Evolutionary conservation across 2,113 vertebrate genomes (phyloP).

Genomic region (Sula dactylatra): DNA sequence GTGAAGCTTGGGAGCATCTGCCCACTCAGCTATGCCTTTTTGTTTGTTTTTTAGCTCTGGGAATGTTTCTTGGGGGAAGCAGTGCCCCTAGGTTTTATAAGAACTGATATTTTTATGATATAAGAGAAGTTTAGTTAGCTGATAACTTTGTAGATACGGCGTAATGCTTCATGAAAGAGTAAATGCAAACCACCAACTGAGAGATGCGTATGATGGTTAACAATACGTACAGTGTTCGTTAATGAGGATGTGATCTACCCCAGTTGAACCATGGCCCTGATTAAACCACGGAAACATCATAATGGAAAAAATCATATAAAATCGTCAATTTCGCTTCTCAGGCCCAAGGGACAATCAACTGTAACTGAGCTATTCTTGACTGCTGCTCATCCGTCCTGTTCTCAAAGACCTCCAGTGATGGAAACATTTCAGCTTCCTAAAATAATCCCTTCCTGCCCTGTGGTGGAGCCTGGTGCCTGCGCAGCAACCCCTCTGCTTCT

Average conservation of each 20-base stretch:
- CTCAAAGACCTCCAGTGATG: background rate
- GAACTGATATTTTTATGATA: background rate
- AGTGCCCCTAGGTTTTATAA: background rate
- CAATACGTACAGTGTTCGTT: background rate
- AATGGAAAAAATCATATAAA: background rate
- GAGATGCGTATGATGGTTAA: background rate
- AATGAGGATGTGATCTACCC: background rate
- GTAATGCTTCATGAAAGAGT: background rate
- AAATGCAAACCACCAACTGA: background rate
- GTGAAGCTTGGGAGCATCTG: background rate
- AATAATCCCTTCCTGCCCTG: background rate
- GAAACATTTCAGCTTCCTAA: background rate
- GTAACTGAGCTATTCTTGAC: slow-evolving; percentile 4
- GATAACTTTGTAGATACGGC: background rate
- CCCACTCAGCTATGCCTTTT: background rate
- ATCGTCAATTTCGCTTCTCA: background rate
- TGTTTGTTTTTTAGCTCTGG: background rate
- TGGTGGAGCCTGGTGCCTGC: background rate
- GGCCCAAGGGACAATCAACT: background rate
- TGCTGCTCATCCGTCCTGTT: background rate
- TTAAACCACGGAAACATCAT: background rate
- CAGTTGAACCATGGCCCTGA: background rate
- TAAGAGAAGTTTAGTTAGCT: background rate
- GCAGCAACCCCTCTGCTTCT: background rate
- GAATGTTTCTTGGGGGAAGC: background rate